A percentile compares a stretch with the other conserved stretches of the same genome.
These are phyloP conservation scores for Melanotaenia nigrans DNA, from an alignment of 2,797 vertebrate species.

Conservation along the genomic window DNA sequence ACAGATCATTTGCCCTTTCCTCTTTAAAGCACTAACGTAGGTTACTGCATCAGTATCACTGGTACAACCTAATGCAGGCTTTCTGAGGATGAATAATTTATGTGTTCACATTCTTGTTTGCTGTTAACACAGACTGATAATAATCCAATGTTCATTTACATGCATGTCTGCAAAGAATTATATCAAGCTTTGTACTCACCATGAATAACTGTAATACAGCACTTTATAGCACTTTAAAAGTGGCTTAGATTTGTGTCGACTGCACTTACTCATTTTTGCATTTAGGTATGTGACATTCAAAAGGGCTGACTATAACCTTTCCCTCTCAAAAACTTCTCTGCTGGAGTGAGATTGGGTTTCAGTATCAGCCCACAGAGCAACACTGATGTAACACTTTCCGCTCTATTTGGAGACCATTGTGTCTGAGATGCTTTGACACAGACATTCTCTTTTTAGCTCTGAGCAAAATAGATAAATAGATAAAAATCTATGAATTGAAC, in stretches of 20 bases:
- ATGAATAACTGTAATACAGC: constrained; percentile 20
- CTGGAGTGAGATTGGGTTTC: constrained; percentile 26
- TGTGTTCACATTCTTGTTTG: constrained; percentile 22
- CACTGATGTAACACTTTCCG: constrained; percentile 27
- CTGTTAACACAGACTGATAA: constrained; percentile 31
- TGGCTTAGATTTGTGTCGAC: constrained; percentile 21
- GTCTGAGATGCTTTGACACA: constrained; percentile 9
- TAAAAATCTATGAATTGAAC: background rate
- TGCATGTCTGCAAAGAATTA: constrained; percentile 14
- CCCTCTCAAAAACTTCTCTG: constrained; percentile 15
- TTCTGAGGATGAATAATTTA: constrained; percentile 20
- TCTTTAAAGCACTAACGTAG: constrained; percentile 25
- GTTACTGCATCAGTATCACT: constrained; percentile 7
- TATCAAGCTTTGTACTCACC: constrained; percentile 30
- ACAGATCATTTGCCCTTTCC: constrained; percentile 47
- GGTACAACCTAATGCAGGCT: constrained; percentile 21
- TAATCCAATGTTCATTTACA: constrained; percentile 36
- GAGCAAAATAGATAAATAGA: background rate
- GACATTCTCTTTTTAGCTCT: constrained; percentile 16
- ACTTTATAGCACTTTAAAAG: constrained; percentile 19
- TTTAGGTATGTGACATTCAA: constrained; percentile 38
- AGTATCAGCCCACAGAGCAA: constrained; percentile 21
- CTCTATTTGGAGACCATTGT: constrained; percentile 23
- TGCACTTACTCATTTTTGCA: constrained; percentile 13
- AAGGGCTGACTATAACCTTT: constrained; percentile 40